phyloP scores from a whole-genome alignment of 2,888 invertebrate genomes.

The Dendrolimus houi region DNA sequence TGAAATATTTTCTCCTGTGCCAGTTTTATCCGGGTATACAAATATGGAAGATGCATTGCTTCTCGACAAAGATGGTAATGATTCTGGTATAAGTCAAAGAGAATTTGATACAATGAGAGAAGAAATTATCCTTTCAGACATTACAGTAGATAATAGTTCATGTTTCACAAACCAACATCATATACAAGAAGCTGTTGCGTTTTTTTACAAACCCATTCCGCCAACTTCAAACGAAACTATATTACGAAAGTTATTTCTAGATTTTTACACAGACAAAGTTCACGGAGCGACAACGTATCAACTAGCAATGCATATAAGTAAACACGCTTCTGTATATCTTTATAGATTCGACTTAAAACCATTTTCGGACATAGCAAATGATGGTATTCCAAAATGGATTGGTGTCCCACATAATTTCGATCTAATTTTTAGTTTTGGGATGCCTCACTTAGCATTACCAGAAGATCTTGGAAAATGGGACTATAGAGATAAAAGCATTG shows the following conservation, averaged over 20 bases:
- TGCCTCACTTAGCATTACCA: conserved; percentile 82
- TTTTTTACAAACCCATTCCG: conserved; percentile 84
- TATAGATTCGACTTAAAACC: conserved; percentile 88
- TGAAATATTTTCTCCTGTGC: conserved; percentile 80
- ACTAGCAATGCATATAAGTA: conserved; percentile 80
- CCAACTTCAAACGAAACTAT: conserved; percentile 77
- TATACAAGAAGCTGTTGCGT: conserved; percentile 83
- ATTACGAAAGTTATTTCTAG: conserved; percentile 80
- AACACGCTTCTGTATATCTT: conserved; percentile 78
- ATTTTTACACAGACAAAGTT: conserved; percentile 85
- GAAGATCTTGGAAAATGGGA: conserved; percentile 82
- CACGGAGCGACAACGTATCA: conserved; percentile 83
- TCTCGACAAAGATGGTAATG: conserved; percentile 72
- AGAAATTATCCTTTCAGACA: conserved; percentile 79
- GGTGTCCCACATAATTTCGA: conserved; percentile 89
- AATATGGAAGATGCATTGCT: conserved; percentile 88
- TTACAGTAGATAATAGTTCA: conserved; percentile 74
- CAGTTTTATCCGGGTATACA: conserved; percentile 85
- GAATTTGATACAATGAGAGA: conserved; percentile 79
- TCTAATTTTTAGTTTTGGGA: conserved; percentile 87
- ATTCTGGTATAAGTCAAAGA: conserved; percentile 76
- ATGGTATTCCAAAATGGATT: conserved; percentile 85
- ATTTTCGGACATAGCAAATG: conserved; percentile 78
- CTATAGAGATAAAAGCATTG: conserved; percentile 83
- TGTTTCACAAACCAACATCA: conserved; percentile 79